Percentiles rank a stretch among this genome's conserved stretches.
phyloP scores from a whole-genome alignment of 1,140 invertebrate genomes.

The Drosophila saltans region DNA sequence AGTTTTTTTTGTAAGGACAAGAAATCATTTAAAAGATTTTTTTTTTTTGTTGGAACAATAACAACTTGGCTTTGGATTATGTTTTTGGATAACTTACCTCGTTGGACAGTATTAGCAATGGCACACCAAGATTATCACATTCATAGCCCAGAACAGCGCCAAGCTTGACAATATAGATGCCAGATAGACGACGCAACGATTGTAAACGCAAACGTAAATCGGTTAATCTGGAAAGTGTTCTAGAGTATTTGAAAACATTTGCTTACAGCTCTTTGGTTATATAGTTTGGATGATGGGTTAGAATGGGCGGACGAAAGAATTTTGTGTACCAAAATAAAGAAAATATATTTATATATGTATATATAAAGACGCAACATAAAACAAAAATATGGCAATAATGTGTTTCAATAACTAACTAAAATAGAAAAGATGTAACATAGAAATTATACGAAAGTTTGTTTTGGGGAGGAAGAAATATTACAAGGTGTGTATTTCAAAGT shows the following conservation, averaged over 20 bases:
- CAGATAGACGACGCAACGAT: conserved; percentile 89
- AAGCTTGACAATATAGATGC: conserved; percentile 90
- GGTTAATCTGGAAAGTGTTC: conserved; percentile 85
- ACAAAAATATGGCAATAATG: conserved; percentile 39
- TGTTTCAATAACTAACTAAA: conserved; percentile 31
- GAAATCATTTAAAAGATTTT: neutral
- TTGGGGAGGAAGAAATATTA: neutral
- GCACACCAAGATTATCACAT: conserved; percentile 82
- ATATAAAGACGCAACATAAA: conserved; percentile 63
- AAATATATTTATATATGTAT: conserved; percentile 28
- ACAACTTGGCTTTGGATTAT: neutral
- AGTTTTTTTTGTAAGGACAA: conserved; percentile 47
- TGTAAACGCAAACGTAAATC: conserved; percentile 89
- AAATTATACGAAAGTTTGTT: conserved; percentile 31
- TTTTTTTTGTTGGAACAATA: conserved; percentile 15
- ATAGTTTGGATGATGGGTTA: conserved; percentile 78
- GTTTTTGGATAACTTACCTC: conserved; percentile 82
- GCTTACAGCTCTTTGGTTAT: conserved; percentile 57
- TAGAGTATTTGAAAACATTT: conserved; percentile 80
- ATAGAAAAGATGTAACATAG: conserved; percentile 41
- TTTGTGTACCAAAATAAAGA: conserved; percentile 77
- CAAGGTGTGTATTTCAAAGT: conserved; percentile 14
- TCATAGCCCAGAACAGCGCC: conserved; percentile 89
- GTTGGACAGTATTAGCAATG: conserved; percentile 84
- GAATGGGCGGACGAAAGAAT: conserved; percentile 83